phyloP scores from a whole-genome alignment of 2,113 vertebrate genomes.

The Podarcis muralis region DNA sequence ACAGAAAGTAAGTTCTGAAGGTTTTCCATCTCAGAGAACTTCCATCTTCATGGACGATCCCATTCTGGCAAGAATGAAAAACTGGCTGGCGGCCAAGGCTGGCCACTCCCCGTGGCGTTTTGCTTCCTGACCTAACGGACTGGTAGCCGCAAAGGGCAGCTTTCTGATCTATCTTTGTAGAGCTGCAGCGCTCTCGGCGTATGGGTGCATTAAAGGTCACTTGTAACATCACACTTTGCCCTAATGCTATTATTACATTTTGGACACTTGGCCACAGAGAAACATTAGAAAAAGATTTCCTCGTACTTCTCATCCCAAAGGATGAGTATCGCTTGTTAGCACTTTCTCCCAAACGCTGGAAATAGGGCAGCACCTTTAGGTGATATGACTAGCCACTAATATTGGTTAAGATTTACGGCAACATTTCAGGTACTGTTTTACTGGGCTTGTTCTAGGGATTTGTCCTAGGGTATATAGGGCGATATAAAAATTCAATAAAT shows the following conservation, averaged over 20 bases:
- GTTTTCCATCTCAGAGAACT: background rate
- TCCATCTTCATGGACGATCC: background rate
- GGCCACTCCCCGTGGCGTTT: no score
- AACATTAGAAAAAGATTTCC: background rate
- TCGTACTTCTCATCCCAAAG: no score
- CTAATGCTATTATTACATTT: slow-evolving; percentile 31
- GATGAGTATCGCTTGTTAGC: background rate
- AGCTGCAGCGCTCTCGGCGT: background rate
- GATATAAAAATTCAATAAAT: no score
- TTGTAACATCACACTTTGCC: slow-evolving; percentile 16
- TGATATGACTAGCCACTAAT: background rate
- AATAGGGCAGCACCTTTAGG: background rate
- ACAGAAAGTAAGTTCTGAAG: no score
- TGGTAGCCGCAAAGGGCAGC: slow-evolving; percentile 5
- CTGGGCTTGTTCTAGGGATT: no score
- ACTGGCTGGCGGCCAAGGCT: background rate
- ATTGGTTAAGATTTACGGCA: background rate
- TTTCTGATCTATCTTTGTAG: slow-evolving; percentile 6
- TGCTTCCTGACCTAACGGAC: background rate
- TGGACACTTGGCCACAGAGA: background rate
- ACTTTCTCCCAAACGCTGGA: background rate
- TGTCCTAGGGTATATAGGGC: no score
- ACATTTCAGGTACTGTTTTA: no score
- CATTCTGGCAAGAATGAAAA: background rate
- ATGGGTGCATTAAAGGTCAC: background rate